These are phyloP conservation scores for Archilochus colubris DNA, from an alignment of 2,113 vertebrate genomes.

Conservation along the genomic window DNA sequence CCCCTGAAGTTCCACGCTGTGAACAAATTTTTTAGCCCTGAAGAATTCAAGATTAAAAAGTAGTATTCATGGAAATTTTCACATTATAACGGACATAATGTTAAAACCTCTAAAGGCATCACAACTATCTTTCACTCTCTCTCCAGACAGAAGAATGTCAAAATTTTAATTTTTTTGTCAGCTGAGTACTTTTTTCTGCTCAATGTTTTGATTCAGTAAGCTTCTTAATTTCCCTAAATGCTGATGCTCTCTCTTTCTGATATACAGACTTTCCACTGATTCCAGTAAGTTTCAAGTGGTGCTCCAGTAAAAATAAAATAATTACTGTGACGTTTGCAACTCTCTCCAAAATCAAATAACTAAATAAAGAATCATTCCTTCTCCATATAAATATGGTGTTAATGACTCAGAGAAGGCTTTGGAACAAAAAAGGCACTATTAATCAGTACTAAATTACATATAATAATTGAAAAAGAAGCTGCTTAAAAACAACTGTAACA, in stretches of 20 bases:
- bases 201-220: background rate
- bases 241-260: background rate
- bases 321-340: background rate
- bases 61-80: background rate
- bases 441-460: background rate
- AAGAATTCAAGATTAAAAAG: background rate
- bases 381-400: background rate
- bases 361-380: background rate
- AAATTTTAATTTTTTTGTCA: background rate
- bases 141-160: background rate
- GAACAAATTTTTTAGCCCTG: background rate
- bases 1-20: background rate
- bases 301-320: background rate
- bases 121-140: background rate
- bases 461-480: background rate
- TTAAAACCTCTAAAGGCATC: background rate
- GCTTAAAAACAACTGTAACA: background rate
- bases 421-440: background rate
- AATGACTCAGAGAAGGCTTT: background rate
- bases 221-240: background rate
- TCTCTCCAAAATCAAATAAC: background rate
- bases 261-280: background rate
- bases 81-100: background rate
- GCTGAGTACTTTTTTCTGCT: background rate
- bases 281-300: background rate